Base-by-base conservation (phyloP, 2,797 vertebrate species). In the Sebastes matsubarae region DNA sequence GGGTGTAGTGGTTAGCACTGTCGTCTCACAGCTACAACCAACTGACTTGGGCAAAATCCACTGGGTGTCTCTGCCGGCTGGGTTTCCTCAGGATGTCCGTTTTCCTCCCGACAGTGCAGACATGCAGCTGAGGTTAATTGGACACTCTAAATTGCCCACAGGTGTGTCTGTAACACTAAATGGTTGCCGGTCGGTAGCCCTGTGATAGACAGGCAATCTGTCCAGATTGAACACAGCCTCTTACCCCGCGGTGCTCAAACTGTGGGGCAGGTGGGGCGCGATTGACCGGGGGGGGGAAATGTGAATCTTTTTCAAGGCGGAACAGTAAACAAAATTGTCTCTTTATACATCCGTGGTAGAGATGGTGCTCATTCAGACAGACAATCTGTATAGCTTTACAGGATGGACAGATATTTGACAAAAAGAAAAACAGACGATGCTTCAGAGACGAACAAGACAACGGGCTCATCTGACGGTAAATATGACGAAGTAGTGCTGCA, bases 271-370 rank as follows among this genome's bases (percentile, higher is more conserved):
- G 46, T 50, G 18, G 46, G 46, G 46, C 18, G 3, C 18, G 0
- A 0, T 0, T 50, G 3, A 50, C 46, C 18, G 46, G 6, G 1
- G 14, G 7, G 42, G 34, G 0, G 1, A 50, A 50, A 50, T 50
- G 46, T 50, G 46, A 50, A 8, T 18, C 7, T 50, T 50, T 50
- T 50, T 50, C 18, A 50, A 8, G 46, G 46, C 0, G 46, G 46
- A 50, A 50, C 46, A 50, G 46, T 50, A 50, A 50, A 50, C 8
- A 50, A 50, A 9, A 50, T 50, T 20, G 46, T 50, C 2, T 50
- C 0, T 50, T 50, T 20, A 50, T 20, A 50, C 46, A 50, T 20
- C 46, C 46, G 0, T 0, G 7, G 16, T 50, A 50, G 42, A 50
- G 42, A 50, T 50, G 46, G 46, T 50, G 46, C 1, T 50, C 18